Evolutionary conservation across 2,797 vertebrate genomes (phyloP), one percentile per base, ranked within the genome.

Genomic region (Eurystomus glaucurus): DNA sequence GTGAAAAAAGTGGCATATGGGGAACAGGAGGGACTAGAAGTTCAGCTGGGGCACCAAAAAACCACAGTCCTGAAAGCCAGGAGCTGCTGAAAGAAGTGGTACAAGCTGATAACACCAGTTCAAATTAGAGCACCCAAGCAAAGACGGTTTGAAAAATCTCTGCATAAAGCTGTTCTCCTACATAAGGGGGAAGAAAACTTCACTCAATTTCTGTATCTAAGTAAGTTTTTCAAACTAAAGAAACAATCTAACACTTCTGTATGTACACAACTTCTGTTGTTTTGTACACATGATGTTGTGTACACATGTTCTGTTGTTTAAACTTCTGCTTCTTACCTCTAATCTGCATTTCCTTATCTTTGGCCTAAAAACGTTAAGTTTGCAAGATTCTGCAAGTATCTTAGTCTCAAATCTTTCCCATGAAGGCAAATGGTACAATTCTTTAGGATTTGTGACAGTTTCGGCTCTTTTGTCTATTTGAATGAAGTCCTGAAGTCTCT

Each of bases 361-460:
- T 9, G 13, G 20, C 2, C 37, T 72, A 41, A 77, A 66, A 69
- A 55, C 0, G 0, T 41, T 33, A 66, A 29, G 19, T 58, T 85
- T 70, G 41, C 41, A 74, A 60, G 29, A 72, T 18, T 20, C 64
- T 51, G 46, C 11, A 65, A 51, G 74, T 18, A 31, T 3, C n/a
- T 7, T 48, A 46, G 25, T 74, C 37, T 88, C 37, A 75, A n/a
- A 68, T 26, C 18, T 26, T 52, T 61, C 17, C 37, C 70, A n/a
- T 10, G 3, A 78, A 65, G 15, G 20, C 7, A 66, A 61, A 3
- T 17, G 8, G 29, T 16, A 55, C 2, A 43, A 11, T 16, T 77
- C 10, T 61, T 76, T 9, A 71, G 25, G 9, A 65, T 76, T 7
- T 43, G 20, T 1, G 1, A 1, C 0, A 8, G 3, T 55, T 35